These are phyloP conservation scores for Chesias legatella DNA, from an alignment of 2,888 invertebrate genomes.

Conservation along the genomic window DNA sequence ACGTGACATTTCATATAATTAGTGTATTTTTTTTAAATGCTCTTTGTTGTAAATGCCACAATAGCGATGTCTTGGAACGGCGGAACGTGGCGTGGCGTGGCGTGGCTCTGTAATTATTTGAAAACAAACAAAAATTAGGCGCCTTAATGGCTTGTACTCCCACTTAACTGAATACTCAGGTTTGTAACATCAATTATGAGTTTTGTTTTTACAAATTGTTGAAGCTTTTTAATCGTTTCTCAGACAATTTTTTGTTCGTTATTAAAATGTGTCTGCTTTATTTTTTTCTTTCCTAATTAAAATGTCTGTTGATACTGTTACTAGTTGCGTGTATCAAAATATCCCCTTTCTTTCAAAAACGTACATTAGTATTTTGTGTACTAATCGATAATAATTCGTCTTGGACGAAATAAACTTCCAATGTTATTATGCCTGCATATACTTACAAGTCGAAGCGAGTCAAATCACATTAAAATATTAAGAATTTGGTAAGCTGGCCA, in stretches of 20 bases:
- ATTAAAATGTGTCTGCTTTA: too few relatives aligned
- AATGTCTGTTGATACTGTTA: too few relatives aligned
- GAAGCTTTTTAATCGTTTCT: background rate
- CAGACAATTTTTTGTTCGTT: background rate
- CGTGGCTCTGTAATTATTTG: slow-evolving; percentile 21
- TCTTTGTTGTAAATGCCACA: slow-evolving; percentile 29
- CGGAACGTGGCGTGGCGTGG: slow-evolving; percentile 22
- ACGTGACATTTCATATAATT: slow-evolving; percentile 57
- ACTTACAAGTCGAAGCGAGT: too few relatives aligned
- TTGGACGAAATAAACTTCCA: too few relatives aligned
- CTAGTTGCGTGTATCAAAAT: too few relatives aligned
- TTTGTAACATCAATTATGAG: background rate
- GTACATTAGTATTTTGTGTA: too few relatives aligned
- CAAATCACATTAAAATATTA: too few relatives aligned
- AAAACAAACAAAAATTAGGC: slow-evolving; percentile 22
- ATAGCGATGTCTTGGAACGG: slow-evolving; percentile 24
- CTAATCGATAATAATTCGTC: too few relatives aligned
- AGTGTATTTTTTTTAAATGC: slow-evolving; percentile 26
- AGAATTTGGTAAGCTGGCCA: too few relatives aligned
- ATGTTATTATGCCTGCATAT: too few relatives aligned
- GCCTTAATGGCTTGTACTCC: slow-evolving; percentile 9
- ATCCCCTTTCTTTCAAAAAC: too few relatives aligned
- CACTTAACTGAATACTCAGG: slow-evolving; percentile 3
- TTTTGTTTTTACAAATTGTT: background rate
- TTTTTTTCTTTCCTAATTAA: too few relatives aligned